These are phyloP conservation scores for Lamproptera curius DNA, from an alignment of 2,888 invertebrate genomes.

Conservation along the genomic window DNA sequence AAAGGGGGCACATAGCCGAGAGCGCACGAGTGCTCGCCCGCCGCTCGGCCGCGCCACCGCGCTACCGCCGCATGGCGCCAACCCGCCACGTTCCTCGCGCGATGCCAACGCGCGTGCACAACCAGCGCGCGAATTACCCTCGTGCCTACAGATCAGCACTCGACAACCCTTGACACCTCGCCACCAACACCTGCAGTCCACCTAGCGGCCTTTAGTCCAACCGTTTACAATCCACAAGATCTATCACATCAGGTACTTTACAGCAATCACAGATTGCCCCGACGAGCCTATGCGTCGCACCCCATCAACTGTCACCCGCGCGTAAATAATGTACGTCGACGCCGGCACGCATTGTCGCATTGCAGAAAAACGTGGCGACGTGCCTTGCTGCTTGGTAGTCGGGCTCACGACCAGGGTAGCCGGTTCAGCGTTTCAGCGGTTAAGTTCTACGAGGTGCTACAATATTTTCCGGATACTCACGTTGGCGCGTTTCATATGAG, in stretches of 20 bases:
- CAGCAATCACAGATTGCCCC: neutral
- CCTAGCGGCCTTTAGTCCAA: constrained; percentile 67
- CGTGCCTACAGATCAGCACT: constrained; percentile 18
- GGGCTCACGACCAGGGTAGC: constrained; percentile 7
- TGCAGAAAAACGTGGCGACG: constrained; percentile 53
- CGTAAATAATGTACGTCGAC: constrained; percentile 36
- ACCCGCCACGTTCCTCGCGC: constrained; percentile 41
- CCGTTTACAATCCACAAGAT: constrained; percentile 62
- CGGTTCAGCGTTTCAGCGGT: constrained; percentile 20
- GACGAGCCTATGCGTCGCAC: constrained; percentile 4
- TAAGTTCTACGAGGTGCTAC: constrained; percentile 26
- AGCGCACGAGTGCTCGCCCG: constrained; percentile 66
- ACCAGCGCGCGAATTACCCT: constrained; percentile 31
- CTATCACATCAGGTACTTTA: constrained; percentile 28
- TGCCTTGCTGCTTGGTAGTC: constrained; percentile 20
- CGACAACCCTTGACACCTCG: constrained; percentile 24
- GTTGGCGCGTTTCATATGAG: constrained; percentile 75
- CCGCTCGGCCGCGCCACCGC: constrained; percentile 68
- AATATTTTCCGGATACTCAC: constrained; percentile 60
- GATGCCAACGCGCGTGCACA: constrained; percentile 34
- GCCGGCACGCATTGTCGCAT: constrained; percentile 60
- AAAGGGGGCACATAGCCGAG: constrained; percentile 77
- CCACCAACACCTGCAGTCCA: constrained; percentile 48
- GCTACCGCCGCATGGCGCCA: constrained; percentile 51
- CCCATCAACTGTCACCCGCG: constrained; percentile 26